Base-by-base conservation (phyloP, 2,113 vertebrate genomes). In the Oreochromis spilurus region DNA sequence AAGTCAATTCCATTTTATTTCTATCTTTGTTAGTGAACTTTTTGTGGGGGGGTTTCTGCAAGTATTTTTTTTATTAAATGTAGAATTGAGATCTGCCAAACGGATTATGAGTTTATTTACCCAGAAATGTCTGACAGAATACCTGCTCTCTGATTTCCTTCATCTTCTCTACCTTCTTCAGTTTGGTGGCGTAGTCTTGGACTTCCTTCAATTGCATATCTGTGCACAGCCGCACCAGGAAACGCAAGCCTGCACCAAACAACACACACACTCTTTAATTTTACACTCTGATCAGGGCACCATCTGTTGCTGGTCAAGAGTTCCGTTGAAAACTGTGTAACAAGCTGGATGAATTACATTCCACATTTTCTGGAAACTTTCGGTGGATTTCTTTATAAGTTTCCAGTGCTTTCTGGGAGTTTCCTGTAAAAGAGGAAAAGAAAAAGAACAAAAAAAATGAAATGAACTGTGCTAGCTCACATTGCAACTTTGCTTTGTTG, bases 91-190 rank as follows among this genome's bases (percentile, higher is more conserved):
- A 67, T 17, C 21, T 29, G 16, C 10, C 9, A 70, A 45, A 31
- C 17, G 16, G 8, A 29, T 34, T n/a, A 70, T 24, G 43, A 0
- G 60, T 8, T 50, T 31, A 19, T 75, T 31, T 19, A 77, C 43
- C 4, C 16, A 50, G 16, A 19, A 50, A 77, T 0, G 14, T 53
- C 19, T 54, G 34, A 6, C 6, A 54, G 19, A 17, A 3, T 92
- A 99, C 99, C 97, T 99, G 98, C 62, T 99, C 98, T 93, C 94
- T 96, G 80, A 98, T 95, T 95, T 99, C 98, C 95, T 98, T 98
- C 94, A 98, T 96, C 96, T 99, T 99, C 96, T 99, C 98, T 79
- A 97, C 93, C 93, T 98, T 98, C 96, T 99, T 98, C 82, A 99
- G 97, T 92, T 97, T 99, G 88, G 96, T 97, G 87, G 95, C 93